Base-by-base conservation (phyloP, 2,797 vertebrate species). In the Sebastiscus tertius region DNA sequence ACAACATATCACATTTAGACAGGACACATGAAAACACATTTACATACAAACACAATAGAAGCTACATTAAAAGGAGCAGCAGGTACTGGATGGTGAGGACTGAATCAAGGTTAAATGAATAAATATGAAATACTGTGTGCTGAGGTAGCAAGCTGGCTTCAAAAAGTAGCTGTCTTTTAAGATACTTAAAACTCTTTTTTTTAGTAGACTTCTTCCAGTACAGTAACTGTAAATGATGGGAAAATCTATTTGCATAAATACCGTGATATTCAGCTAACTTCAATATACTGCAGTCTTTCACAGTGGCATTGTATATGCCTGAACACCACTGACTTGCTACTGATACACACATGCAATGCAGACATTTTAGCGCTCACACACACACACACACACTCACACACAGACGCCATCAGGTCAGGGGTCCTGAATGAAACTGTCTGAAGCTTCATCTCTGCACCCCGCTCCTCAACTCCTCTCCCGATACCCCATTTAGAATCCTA, bases 361-460 rank as follows among this genome's bases (percentile, higher is more conserved):
- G 39, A 63, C 31, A 8, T 63, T 64, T 36, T 29, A 39, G 29
- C 16, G 20, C 70, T 27, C 72, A 72, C 77, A 80, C 42, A 62
- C 69, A 56, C 68, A 61, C 60, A 82, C 58, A 59, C 69, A 61
- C 68, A 60, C 72, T 58, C 74, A 61, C 59, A 74, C 56, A 83
- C 58, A 60, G 14, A 82, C 46, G 34, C 73, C 67, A 81, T 76
- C 71, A 81, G 92, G 93, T 95, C 94, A 94, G 81, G 87, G 94
- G 94, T 94, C 92, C 83, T 91, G 88, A 94, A 95, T 95, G 92
- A 94, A 89, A 84, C 87, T 93, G 92, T 93, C 93, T 92, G 58
- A 74, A 87, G 87, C 87, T 84, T 93, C 90, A 88, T 91, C 85
- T 91, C 76, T 62, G 73, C 12, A 39, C 81, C 58, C 65, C 1